Evolutionary conservation across 2,797 vertebrate species (phyloP).

Genomic region (Crypturellus tataupa): DNA sequence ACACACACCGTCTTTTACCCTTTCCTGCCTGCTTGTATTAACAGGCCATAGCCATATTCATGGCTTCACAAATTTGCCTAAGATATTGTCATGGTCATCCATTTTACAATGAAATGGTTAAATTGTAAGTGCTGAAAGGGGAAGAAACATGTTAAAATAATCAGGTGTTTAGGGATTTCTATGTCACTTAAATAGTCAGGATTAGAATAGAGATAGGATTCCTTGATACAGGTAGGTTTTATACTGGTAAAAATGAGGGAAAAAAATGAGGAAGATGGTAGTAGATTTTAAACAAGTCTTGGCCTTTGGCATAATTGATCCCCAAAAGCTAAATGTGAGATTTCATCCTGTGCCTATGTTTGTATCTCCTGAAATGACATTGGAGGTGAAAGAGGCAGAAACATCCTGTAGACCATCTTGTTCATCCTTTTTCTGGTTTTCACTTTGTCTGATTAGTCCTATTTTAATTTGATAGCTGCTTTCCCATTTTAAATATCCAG

Average conservation of each 20-base stretch:
- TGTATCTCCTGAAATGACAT: accelerated
- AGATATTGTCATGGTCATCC: background rate
- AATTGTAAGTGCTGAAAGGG: slow-evolving; percentile 13
- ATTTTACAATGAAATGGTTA: background rate
- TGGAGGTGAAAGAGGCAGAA: background rate
- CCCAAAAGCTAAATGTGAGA: background rate
- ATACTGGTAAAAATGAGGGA: background rate
- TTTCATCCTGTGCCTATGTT: background rate
- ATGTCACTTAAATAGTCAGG: background rate
- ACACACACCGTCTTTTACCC: background rate
- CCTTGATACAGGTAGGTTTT: background rate
- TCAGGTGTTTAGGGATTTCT: background rate
- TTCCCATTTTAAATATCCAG: background rate
- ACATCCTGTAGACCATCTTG: accelerated
- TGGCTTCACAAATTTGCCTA: background rate
- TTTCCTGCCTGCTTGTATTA: slow-evolving; percentile 19
- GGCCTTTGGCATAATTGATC: background rate
- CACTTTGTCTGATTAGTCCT: background rate
- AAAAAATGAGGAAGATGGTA: background rate
- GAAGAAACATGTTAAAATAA: background rate
- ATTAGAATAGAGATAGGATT: background rate
- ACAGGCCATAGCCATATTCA: slow-evolving; percentile 13
- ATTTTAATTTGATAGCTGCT: background rate
- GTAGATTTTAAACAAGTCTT: background rate
- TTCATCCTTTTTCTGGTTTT: background rate